phyloP scores from a whole-genome alignment of 2,797 vertebrate species.

The Amblyraja radiata region DNA sequence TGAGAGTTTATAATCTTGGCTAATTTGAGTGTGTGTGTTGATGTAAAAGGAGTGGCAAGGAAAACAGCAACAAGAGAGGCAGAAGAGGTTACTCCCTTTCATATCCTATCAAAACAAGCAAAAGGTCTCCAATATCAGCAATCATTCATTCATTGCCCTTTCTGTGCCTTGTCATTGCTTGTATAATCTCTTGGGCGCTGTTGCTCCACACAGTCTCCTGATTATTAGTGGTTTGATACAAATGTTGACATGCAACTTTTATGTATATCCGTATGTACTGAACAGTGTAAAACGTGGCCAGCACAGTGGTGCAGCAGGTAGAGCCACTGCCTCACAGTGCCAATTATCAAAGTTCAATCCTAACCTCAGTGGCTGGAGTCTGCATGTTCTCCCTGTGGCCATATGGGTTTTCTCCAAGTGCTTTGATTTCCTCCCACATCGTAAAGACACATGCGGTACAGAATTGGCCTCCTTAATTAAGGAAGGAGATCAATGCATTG shows the following conservation, averaged over 20 bases:
- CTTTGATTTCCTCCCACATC: no score
- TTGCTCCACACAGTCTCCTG: not conserved
- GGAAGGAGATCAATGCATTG: no score
- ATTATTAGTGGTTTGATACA: not conserved
- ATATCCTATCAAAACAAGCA: not conserved
- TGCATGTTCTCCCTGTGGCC: no score
- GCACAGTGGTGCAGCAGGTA: no score
- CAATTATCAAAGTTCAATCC: no score
- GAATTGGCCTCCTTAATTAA: no score
- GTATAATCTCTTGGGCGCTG: no score
- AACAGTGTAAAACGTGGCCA: not conserved
- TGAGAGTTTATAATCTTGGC: no score
- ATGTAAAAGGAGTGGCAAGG: not conserved
- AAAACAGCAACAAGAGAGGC: not conserved
- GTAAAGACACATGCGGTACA: no score
- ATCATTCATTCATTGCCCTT: not conserved
- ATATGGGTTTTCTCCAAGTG: no score
- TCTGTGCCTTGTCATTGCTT: not conserved
- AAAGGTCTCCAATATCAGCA: not conserved
- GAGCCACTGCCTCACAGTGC: no score
- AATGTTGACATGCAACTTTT: not conserved
- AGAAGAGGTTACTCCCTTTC: not conserved
- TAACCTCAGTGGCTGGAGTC: no score
- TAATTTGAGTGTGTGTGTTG: not conserved
- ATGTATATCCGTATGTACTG: not conserved